Evolutionary conservation across 2,797 vertebrate genomes (phyloP).

Genomic region (Malurus leucopterus): DNA sequence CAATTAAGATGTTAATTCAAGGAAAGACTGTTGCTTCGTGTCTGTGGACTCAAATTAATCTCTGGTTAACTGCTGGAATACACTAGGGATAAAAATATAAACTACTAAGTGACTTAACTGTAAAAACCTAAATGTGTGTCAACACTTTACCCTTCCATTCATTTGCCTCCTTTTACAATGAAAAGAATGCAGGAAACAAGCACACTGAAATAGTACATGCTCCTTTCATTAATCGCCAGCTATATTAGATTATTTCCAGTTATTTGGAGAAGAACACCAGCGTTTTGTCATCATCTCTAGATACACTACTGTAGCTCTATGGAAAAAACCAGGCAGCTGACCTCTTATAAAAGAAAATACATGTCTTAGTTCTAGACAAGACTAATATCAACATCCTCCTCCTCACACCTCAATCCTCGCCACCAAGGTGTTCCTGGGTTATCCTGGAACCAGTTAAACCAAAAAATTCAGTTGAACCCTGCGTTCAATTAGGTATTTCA

Average conservation of each 20-base stretch:
- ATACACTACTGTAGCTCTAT: not conserved
- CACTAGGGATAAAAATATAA: not conserved
- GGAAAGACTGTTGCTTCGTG: not conserved
- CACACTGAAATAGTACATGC: not conserved
- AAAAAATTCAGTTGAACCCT: not conserved
- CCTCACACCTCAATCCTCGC: not conserved
- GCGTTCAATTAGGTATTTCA: not conserved
- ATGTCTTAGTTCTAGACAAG: not conserved
- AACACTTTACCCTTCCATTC: not conserved
- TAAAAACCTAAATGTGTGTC: not conserved
- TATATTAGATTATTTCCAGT: conserved; percentile 30
- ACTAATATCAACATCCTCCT: not conserved
- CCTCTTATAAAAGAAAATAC: not conserved
- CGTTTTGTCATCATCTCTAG: not conserved
- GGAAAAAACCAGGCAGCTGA: not conserved
- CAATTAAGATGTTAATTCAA: not conserved
- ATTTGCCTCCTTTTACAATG: not conserved
- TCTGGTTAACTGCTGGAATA: not conserved
- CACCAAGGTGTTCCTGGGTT: not conserved
- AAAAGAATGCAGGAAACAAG: not conserved
- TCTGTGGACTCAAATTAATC: not conserved
- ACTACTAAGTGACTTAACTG: not conserved
- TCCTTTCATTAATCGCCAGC: not conserved
- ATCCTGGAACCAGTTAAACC: not conserved
- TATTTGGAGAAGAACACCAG: conserved; percentile 8